Percentiles rank a stretch among this genome's conserved stretches.
Conservation (phyloP, 2,888 invertebrate species). For the Venusia cambrica region DNA sequence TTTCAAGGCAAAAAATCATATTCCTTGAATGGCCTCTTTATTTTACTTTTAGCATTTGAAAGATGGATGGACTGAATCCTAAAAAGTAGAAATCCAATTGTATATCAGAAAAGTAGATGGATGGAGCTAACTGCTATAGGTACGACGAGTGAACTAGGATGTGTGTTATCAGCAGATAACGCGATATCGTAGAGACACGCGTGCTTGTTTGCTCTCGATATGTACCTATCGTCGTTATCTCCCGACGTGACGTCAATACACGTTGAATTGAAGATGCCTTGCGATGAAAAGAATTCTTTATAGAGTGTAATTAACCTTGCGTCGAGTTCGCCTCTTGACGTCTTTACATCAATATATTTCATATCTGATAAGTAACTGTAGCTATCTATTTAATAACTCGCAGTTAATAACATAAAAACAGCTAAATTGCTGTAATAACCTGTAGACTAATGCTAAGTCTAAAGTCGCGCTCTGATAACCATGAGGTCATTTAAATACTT, state of each 20-base stretch:
- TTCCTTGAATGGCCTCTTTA: too few species aligned
- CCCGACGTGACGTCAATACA: constrained; percentile 55
- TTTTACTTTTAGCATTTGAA: too few species aligned
- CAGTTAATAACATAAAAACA: too few species aligned
- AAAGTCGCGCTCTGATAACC: constrained; percentile 14
- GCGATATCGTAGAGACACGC: constrained; percentile 50
- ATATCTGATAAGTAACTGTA: too few species aligned
- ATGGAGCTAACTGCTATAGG: too few species aligned
- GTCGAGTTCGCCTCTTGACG: constrained; percentile 23
- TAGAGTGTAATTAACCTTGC: constrained; percentile 33
- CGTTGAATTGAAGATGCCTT: constrained; percentile 43
- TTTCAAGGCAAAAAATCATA: too few species aligned
- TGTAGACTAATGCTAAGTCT: too few species aligned
- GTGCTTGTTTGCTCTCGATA: constrained; percentile 52
- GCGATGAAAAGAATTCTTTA: constrained; percentile 34
- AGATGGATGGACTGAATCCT: too few species aligned
- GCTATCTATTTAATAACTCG: not conserved
- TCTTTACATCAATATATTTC: too few species aligned
- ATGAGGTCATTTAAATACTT: constrained; percentile 10
- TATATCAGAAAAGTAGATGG: constrained; percentile 6
- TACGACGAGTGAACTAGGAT: constrained; percentile 34
- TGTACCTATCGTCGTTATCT: constrained; percentile 47
- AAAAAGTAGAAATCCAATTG: too few species aligned
- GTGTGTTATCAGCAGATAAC: constrained; percentile 46
- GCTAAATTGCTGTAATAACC: too few species aligned